Evolutionary conservation across 1,140 invertebrate species (phyloP), one percentile per base, ranked within the genome.

Genomic region (Mycetomoellerius zeteki): DNA sequence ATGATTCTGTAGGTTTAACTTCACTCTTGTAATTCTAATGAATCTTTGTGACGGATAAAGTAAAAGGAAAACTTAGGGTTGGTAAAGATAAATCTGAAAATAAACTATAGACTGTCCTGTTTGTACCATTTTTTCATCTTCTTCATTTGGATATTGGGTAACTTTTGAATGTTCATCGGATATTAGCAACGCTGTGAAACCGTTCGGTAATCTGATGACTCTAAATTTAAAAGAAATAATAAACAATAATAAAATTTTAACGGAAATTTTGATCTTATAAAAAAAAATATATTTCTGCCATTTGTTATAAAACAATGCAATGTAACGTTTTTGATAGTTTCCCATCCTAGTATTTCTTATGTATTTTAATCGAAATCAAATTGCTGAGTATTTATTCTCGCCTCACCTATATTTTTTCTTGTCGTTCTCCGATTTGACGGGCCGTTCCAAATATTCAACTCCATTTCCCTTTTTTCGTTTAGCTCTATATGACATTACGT

Each of bases 151-250:
- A 67, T 89, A 85, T 85, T 78, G 33, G 3, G 50, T 76, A 19
- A 43, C 33, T 2, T 58, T 56, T 1, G 87, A 82, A 27, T 92
- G 56, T 3, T 91, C 89, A 93, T 98, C 97, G 19, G 97, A 96
- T 89, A 98, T 97, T 14, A 98, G 93, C 24, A 97, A 93, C 1
- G 96, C 97, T 73, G 95, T 97, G 75, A 98, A 93, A 6, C 97
- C 97, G 96, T 98, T 98, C 78, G 95, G 91, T 58, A 98, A 92
- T 24, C 95, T 93, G 69, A 98, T 96, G 24, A 97, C 96, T 93
- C 97, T 97, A 89, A 94, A 87, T 43, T 65, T 47, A 7, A n/a
- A 27, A 47, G 0, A 43, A 4, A 60, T 27, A 56, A 21, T 2
- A 64, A 16, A 37, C 3, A 78, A 52, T 54, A 16, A 43, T 4